These are phyloP conservation scores for Cottoperca gobio DNA, from an alignment of 2,797 vertebrate species.

Conservation along the genomic window DNA sequence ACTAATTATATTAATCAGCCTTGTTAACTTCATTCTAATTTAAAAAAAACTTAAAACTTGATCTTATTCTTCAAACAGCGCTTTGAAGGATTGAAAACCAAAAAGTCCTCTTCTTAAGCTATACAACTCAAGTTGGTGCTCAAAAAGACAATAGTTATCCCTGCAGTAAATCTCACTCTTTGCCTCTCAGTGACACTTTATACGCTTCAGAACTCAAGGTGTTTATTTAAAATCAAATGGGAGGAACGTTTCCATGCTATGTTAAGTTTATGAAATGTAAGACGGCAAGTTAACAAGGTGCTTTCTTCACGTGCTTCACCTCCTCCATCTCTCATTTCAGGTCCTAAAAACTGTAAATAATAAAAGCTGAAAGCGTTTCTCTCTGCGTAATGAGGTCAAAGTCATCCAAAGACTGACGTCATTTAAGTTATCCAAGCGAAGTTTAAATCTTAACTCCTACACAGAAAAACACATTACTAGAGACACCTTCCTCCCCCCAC, in stretches of 20 bases:
- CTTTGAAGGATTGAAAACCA: not conserved
- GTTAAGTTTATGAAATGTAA: conserved; percentile 8
- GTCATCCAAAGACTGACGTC: conserved; percentile 33
- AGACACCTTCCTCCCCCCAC: conserved; percentile 14
- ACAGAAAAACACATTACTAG: conserved; percentile 17
- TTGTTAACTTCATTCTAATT: not conserved
- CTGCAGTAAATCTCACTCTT: not conserved
- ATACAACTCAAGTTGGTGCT: not conserved
- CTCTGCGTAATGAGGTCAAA: conserved; percentile 33
- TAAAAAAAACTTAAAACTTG: no score
- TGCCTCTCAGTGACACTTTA: not conserved
- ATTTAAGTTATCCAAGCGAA: conserved; percentile 41
- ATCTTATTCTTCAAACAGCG: not conserved
- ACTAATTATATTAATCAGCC: not conserved
- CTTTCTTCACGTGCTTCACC: not conserved
- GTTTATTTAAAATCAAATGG: not conserved
- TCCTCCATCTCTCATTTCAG: conserved; percentile 1
- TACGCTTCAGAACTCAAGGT: not conserved
- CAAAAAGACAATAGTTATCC: not conserved
- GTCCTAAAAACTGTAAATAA: not conserved
- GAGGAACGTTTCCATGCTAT: not conserved
- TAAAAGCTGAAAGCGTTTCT: conserved; percentile 5
- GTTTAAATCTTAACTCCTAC: conserved; percentile 57
- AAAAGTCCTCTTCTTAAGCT: not conserved
- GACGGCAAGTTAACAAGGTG: not conserved